A percentile compares a stretch with the other conserved stretches of the same genome.
Conservation (phyloP, 2,113 vertebrate species). For the Sula dactylatra region DNA sequence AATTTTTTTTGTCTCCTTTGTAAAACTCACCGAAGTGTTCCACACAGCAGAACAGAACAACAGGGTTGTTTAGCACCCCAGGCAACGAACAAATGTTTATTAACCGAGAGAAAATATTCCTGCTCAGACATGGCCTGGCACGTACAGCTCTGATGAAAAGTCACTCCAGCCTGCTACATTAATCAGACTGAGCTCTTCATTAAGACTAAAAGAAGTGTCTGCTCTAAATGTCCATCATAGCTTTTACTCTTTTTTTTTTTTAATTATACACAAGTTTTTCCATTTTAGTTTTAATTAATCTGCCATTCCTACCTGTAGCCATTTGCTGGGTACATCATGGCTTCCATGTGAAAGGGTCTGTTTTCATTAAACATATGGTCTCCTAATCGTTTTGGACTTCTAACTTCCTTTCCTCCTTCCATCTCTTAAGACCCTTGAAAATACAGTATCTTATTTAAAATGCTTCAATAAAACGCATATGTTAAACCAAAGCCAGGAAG, state of each 20-base stretch:
- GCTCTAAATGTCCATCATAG: neutral
- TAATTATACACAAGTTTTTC: neutral
- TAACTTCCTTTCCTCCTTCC: neutral
- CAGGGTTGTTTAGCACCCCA: constrained; percentile 28
- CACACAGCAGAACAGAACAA: neutral
- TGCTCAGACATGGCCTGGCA: constrained; percentile 38
- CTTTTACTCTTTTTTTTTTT: neutral
- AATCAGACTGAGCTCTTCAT: neutral
- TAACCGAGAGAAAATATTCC: constrained; percentile 31
- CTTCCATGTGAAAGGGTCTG: neutral
- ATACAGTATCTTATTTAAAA: neutral
- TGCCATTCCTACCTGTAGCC: neutral
- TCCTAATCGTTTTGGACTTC: neutral
- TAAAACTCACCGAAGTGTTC: neutral
- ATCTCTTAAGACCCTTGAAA: neutral
- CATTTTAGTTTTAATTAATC: neutral
- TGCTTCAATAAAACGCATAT: neutral
- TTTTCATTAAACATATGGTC: neutral
- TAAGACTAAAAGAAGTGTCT: neutral
- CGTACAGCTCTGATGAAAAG: neutral
- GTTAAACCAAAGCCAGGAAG: neutral
- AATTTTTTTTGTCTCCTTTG: neutral
- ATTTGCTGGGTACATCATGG: neutral
- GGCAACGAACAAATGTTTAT: constrained; percentile 51
- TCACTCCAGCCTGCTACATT: neutral